Evolutionary conservation across 2,888 invertebrate genomes (phyloP).

Genomic region (Allygus modestus): DNA sequence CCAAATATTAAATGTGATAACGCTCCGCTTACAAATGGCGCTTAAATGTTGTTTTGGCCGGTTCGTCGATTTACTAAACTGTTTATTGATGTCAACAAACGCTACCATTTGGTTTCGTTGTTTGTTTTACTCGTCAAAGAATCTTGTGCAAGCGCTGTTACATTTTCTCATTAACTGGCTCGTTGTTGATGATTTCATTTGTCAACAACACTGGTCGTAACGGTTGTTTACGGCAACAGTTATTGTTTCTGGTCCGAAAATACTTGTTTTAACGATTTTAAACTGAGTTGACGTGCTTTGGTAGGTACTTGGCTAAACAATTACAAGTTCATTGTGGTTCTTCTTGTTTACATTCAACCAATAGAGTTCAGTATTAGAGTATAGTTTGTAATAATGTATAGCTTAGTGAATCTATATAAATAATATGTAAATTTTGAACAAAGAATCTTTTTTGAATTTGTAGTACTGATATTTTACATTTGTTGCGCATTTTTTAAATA

Average conservation of each 20-base stretch:
- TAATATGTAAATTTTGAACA: too few species aligned
- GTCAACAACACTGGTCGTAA: neutral
- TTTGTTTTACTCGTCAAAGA: slow-evolving; percentile 50
- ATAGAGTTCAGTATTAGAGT: too few species aligned
- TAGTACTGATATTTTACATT: too few species aligned
- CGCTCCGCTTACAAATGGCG: slow-evolving; percentile 47
- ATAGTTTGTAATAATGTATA: too few species aligned
- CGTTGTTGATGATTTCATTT: slow-evolving; percentile 15
- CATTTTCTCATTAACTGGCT: slow-evolving; percentile 30
- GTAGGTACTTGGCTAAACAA: too few species aligned
- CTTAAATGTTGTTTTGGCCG: slow-evolving; percentile 51
- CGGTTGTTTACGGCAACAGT: neutral
- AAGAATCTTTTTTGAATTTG: too few species aligned
- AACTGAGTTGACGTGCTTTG: neutral
- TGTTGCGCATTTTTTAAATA: too few species aligned
- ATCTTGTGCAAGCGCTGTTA: slow-evolving; percentile 6
- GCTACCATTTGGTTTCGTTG: slow-evolving; percentile 45
- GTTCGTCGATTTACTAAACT: slow-evolving; percentile 43
- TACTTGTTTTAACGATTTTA: neutral
- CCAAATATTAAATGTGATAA: slow-evolving; percentile 57
- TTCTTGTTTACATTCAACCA: too few species aligned
- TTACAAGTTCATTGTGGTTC: too few species aligned
- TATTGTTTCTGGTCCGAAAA: neutral
- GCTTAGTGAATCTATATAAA: too few species aligned
- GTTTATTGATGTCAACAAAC: slow-evolving; percentile 56